A percentile compares a stretch with the other conserved stretches of the same genome.
Conservation (phyloP, 2,113 vertebrate genomes). For the Neodon shergylaensis region DNA sequence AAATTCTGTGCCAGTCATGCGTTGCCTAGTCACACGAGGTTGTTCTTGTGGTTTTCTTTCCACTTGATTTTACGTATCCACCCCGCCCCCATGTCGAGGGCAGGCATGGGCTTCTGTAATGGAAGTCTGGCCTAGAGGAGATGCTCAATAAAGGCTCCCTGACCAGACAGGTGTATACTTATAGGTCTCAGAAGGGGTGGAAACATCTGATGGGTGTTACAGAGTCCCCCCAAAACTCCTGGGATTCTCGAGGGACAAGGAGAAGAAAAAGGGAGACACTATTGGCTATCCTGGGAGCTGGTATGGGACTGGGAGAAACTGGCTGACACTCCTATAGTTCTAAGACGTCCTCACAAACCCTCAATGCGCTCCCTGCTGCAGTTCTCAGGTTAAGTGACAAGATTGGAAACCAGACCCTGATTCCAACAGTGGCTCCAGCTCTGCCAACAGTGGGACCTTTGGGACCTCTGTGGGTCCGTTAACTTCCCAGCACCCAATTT, state of each 20-base stretch:
- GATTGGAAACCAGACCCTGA: neutral
- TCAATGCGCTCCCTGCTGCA: no score
- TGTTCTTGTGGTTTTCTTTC: neutral
- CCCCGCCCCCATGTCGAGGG: neutral
- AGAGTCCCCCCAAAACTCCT: neutral
- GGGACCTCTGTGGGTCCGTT: neutral
- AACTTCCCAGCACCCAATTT: neutral
- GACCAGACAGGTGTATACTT: no score
- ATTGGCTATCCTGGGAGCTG: neutral
- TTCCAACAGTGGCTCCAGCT: neutral
- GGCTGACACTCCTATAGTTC: neutral
- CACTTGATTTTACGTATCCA: neutral
- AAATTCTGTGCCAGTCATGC: neutral
- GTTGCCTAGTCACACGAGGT: constrained; percentile 14
- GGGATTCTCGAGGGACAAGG: neutral
- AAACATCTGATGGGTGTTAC: neutral
- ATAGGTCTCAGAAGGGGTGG: neutral
- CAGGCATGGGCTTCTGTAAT: neutral
- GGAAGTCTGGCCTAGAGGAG: neutral
- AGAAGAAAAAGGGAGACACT: neutral
- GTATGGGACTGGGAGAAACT: neutral
- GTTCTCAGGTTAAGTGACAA: neutral
- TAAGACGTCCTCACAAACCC: neutral
- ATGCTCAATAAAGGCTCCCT: neutral
- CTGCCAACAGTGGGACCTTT: neutral